phyloP scores from a whole-genome alignment of 2,888 invertebrate species.

The Imbricaverruca yamaguchii region DNA sequence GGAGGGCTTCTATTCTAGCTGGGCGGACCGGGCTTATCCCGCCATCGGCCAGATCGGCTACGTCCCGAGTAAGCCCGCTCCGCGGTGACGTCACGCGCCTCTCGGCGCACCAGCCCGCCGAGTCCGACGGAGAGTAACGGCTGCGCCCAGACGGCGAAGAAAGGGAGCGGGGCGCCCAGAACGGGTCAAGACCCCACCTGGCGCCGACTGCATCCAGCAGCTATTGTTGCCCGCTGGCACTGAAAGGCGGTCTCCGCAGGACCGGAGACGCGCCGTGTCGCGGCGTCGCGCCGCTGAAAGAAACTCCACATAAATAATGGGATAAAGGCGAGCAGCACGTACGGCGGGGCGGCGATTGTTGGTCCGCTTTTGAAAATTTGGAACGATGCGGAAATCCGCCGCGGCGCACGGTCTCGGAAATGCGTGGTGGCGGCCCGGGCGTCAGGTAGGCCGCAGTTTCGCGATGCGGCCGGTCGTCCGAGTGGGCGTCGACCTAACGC shows the following conservation, averaged over 20 bases:
- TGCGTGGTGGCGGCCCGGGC: too few species aligned
- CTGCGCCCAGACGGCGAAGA: not conserved
- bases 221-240: not conserved
- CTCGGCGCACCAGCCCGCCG: too few species aligned
- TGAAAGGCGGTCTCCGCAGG: not conserved
- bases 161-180: not conserved
- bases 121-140: not conserved
- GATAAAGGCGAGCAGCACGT: not conserved
- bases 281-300: not conserved
- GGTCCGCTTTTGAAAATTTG: not conserved
- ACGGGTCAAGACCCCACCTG: slow-evolving; percentile 13
- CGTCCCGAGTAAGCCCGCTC: too few species aligned
- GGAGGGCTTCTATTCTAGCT: too few species aligned
- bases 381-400: not conserved
- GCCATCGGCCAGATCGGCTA: too few species aligned
- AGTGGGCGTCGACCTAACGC: too few species aligned
- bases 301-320: slow-evolving; percentile 4
- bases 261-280: not conserved
- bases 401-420: not conserved
- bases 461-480: too few species aligned
- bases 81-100: too few species aligned
- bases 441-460: too few species aligned
- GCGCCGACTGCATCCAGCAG: not conserved
- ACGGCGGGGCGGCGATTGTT: not conserved
- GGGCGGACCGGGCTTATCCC: too few species aligned